These are phyloP conservation scores for Nibea coibor DNA, from an alignment of 2,113 vertebrate species.

Conservation along the genomic window DNA sequence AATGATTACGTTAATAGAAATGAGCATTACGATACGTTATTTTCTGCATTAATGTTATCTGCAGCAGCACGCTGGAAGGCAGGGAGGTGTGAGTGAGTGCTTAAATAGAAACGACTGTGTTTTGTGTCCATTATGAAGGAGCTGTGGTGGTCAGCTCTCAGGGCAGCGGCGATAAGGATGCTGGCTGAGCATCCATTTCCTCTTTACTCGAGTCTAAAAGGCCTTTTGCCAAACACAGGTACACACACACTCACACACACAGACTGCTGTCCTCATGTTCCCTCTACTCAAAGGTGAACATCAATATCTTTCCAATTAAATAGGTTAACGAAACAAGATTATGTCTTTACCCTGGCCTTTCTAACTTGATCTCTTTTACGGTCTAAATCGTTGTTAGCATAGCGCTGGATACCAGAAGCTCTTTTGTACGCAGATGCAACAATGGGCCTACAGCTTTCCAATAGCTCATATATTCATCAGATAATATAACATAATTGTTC, in stretches of 20 bases:
- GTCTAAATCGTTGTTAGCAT: slow-evolving; percentile 24
- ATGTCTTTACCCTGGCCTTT: slow-evolving; percentile 37
- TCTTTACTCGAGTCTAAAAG: slow-evolving; percentile 63
- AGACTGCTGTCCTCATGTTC: slow-evolving; percentile 58
- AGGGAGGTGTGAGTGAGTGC: slow-evolving; percentile 43
- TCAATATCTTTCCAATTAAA: slow-evolving; percentile 59
- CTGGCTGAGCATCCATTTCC: slow-evolving; percentile 70
- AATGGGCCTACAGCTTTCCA: slow-evolving; percentile 13
- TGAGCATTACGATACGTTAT: slow-evolving; percentile 2
- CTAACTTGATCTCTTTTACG: slow-evolving; percentile 26
- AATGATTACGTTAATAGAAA: slow-evolving; percentile 13
- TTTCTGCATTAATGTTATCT: slow-evolving; percentile 42
- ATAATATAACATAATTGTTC: neutral
- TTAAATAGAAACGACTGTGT: slow-evolving; percentile 60
- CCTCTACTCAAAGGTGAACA: slow-evolving; percentile 49
- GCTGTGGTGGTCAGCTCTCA: slow-evolving; percentile 63
- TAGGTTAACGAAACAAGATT: slow-evolving; percentile 58
- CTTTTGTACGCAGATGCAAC: slow-evolving; percentile 30
- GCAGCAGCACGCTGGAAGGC: slow-evolving; percentile 29
- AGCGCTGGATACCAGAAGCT: slow-evolving; percentile 10
- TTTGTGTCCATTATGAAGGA: slow-evolving; percentile 65
- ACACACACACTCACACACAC: slow-evolving; percentile 18
- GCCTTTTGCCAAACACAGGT: slow-evolving; percentile 41
- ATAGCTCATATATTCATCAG: slow-evolving; percentile 7
- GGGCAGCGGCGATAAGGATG: slow-evolving; percentile 67